These are phyloP conservation scores for Trissoscelio sp. DNA, from an alignment of 2,888 invertebrate genomes.

Conservation along the genomic window DNA sequence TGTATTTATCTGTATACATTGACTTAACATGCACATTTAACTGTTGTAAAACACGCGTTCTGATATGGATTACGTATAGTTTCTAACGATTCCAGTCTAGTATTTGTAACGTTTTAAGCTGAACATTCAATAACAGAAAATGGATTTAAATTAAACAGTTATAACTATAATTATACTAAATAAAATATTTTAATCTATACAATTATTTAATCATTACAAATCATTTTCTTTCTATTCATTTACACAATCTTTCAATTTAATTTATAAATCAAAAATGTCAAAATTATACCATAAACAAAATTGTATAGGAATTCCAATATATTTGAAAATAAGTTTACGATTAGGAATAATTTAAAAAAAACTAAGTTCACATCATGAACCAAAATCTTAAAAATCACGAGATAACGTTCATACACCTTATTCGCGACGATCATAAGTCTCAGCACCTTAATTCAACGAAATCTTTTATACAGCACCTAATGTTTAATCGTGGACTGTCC, in stretches of 20 bases:
- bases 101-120: conserved; percentile 1
- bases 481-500: conserved; percentile 36
- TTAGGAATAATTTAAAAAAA: neutral
- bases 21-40: neutral
- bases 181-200: neutral
- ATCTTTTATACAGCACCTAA: conserved; percentile 5
- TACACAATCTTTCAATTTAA: too few relatives aligned
- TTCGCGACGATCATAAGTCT: neutral
- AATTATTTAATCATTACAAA: too few relatives aligned
- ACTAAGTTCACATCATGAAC: too few relatives aligned
- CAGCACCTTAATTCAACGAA: conserved; percentile 17
- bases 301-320: too few relatives aligned
- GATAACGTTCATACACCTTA: neutral
- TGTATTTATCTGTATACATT: too few relatives aligned
- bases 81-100: neutral
- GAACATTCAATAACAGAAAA: neutral
- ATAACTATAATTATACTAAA: neutral
- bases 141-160: neutral
- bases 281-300: too few relatives aligned
- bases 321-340: too few relatives aligned
- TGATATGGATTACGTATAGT: neutral
- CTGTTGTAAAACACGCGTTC: neutral
- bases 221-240: neutral
- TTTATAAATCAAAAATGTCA: too few relatives aligned
- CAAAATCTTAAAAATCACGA: neutral